Percentiles rank a stretch among this genome's conserved stretches.
phyloP scores from a whole-genome alignment of 2,888 invertebrate species.

The Esperia sulphurella region DNA sequence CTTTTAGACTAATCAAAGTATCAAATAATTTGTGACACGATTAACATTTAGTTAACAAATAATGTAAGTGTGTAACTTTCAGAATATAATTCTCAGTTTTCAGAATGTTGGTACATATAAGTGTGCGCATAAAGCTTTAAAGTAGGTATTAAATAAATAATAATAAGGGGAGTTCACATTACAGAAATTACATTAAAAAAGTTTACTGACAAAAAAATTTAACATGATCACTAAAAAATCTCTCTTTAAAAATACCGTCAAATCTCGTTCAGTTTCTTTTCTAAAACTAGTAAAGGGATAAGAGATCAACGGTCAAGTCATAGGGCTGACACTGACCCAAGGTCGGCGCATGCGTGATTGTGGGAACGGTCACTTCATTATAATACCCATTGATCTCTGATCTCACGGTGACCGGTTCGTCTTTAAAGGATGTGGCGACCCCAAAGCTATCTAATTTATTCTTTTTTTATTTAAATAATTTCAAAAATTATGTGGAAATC shows the following conservation, averaged over 20 bases:
- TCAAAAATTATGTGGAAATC: constrained; percentile 38
- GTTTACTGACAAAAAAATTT: neutral
- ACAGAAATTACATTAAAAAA: neutral
- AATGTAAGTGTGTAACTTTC: too few relatives aligned
- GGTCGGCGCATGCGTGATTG: constrained; percentile 55
- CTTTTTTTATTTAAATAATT: constrained; percentile 52
- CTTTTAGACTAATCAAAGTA: too few relatives aligned
- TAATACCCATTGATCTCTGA: constrained; percentile 43
- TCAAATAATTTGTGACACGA: too few relatives aligned
- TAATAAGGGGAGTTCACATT: neutral
- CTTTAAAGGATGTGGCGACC: constrained; percentile 29
- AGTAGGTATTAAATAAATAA: too few relatives aligned
- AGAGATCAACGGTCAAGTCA: constrained; percentile 68
- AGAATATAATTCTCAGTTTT: too few relatives aligned
- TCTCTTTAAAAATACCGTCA: too few relatives aligned
- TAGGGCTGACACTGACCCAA: constrained; percentile 38
- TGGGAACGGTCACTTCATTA: constrained; percentile 48
- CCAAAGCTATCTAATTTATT: constrained; percentile 44
- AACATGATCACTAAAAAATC: neutral
- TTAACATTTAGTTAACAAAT: too few relatives aligned
- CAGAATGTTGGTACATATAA: too few relatives aligned
- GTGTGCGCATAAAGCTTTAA: too few relatives aligned
- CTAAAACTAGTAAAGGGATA: constrained; percentile 11
- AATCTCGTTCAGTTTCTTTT: neutral
- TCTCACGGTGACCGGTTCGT: constrained; percentile 59